Evolutionary conservation across 2,113 vertebrate species (phyloP), one percentile per base, ranked within the genome.

Genomic region (Syngnathus typhle): DNA sequence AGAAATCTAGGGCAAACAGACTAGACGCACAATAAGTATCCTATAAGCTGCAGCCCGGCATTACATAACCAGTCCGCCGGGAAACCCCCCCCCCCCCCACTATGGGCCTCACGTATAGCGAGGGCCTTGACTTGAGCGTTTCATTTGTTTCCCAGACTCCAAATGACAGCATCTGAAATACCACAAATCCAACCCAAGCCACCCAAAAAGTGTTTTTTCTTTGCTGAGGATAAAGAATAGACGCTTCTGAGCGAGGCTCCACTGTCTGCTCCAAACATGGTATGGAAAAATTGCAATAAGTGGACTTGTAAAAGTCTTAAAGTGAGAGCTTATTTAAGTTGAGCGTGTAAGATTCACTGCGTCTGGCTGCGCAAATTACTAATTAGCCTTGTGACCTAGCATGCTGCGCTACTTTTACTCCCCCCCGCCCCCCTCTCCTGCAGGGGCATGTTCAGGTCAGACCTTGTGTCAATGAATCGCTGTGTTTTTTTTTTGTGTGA

Each of bases 361-460:
- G 65, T 65, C 13, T 39, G 68, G 3, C 67, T 23, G 68, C 16
- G 66, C 46, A 77, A 82, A 80, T 76, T 72, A 72, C 73, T 79
- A 81, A 87, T 88, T 86, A 85, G 79, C 79, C 77, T 79, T 79
- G 65, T 83, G 84, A 83, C 77, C 69, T 16, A 32, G 32, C 62
- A 75, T n/a, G 54, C 68, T 76, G 78, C 64, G 79, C 78, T 69
- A 80, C 62, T 84, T 84, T 76, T 84, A 27, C 21, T 23, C n/a
- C 51, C 23, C 23, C 23, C 73, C 59, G n/a, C n/a, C 23, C 23
- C 55, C 73, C 59, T 77, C 68, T 68, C 80, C 54, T 76, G 65
- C 12, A 49, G 41, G 49, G 54, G 47, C 55, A 67, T 52, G 65
- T 49, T 70, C 77, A 68, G 70, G 62, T 71, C 51, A 70, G 62